Evolutionary conservation across 2,888 invertebrate genomes (phyloP).

Genomic region (Temnothorax rugatulus): DNA sequence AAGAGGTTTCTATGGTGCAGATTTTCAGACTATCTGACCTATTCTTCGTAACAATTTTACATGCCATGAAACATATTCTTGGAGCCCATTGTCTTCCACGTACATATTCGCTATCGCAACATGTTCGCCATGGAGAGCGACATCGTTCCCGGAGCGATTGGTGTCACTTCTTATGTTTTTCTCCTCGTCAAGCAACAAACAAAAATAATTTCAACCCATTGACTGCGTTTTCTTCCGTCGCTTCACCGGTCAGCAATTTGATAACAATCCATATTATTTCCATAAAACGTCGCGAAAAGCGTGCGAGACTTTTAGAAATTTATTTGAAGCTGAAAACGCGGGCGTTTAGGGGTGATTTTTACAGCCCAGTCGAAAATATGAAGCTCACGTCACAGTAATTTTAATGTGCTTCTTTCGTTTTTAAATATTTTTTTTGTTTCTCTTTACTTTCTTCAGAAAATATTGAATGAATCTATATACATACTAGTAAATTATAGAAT

Average conservation of each 20-base stretch:
- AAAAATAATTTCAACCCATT: conserved; percentile 60
- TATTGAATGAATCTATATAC: too few species aligned
- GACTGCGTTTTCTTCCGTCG: conserved; percentile 43
- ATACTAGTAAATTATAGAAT: too few species aligned
- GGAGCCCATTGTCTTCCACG: conserved; percentile 46
- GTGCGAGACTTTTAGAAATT: background rate
- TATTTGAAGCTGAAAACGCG: background rate
- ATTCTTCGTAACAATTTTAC: conserved; percentile 53
- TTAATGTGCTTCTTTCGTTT: too few species aligned
- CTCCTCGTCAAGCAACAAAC: background rate
- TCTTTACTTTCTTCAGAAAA: too few species aligned
- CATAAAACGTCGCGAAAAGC: background rate
- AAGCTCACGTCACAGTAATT: background rate
- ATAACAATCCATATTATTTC: conserved; percentile 7
- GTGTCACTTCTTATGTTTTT: conserved; percentile 1
- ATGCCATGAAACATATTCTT: conserved; percentile 37
- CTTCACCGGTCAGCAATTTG: conserved; percentile 45
- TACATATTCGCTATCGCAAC: background rate
- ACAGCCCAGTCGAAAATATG: too few species aligned
- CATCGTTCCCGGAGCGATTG: conserved; percentile 11
- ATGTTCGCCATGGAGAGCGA: conserved; percentile 1
- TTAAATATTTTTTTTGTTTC: too few species aligned
- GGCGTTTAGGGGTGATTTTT: too few species aligned
- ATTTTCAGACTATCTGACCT: conserved; percentile 48
- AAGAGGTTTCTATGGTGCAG: conserved; percentile 35